Evolutionary conservation across 2,797 vertebrate genomes (phyloP), one percentile per base, ranked within the genome.

Genomic region (Sebastes cheni): DNA sequence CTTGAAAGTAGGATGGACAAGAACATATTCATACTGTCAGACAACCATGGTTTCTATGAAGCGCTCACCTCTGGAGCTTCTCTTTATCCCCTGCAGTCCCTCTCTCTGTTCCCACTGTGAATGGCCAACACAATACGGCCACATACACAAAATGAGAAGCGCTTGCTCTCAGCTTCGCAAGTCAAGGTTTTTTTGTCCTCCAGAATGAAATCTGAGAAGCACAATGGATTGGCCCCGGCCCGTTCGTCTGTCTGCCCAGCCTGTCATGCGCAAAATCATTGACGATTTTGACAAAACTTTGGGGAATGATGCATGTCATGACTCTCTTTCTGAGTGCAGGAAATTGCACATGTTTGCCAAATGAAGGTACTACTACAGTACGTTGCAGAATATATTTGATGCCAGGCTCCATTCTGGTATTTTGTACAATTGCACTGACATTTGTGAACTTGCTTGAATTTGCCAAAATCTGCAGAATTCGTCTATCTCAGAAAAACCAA

Each of bases 21-120:
- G 62, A 73, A 65, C 23, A 30, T 75, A 82, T 86, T 86, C 60
- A 72, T 64, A 50, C 71, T 72, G 70, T 62, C 80, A 77, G 84
- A 77, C 64, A 78, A 59, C 71, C 68, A 23, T 30, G 72, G 66
- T 80, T 82, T 88, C 77, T 25, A 85, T 86, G 58, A 75, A 84
- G 82, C 58, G 83, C 65, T 88, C 88, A 89, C 86, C 87, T 86
- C 82, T 76, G 67, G 36, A 80, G 83, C 74, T 66, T 77, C 75
- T 82, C 77, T 89, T 72, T 65, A 72, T 84, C 52, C 74, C 42
- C 70, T 34, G 64, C 74, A 88, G 78, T 75, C 70, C 81, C 55
- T 67, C 77, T 80, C 77, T 80, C 75, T 72, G 62, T 64, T 81
- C 82, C 42, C 27, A 32, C 74, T 80, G 76, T 85, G 80, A 86